Evolutionary conservation across 64 coral and sea anemone genomes (phyloP), one percentile per base, ranked within the genome.

Genomic region (Acropora tenuis): DNA sequence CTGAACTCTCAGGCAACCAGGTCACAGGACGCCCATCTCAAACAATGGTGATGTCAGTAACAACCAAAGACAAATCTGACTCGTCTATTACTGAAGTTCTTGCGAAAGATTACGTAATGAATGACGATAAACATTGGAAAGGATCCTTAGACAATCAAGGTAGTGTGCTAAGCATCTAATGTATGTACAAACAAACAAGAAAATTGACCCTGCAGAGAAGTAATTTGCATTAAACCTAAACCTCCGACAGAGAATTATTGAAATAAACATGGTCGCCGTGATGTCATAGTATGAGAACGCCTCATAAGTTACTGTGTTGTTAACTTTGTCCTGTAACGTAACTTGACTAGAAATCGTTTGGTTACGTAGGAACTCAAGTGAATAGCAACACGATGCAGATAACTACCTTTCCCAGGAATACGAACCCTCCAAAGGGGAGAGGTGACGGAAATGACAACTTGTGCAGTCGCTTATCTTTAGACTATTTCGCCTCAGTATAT

Each of bases 401-500:
- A 8, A 4, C 0, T 9, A 0, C 61, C 41, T 15, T 15, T 10
- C 60, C 63, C 1, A 46, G n/a, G 6, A 85, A 6, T 6, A 46
- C 6, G 10, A 71, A 17, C 44, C 11, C 30, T 81, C 52, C 79
- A 8, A 72, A 50, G 8, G 44, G 44, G 3, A 85, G 17, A 7
- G 7, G 65, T 47, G 7, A 17, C 5, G 12, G 3, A 84, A 67
- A 43, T 18, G 12, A 41, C 43, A 41, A 16, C 2, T 44, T 1
- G 8, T 72, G 46, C 16, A 7, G 61, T 40, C 63, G 44, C 0
- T 94, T 97, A 12, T 91, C 89, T 8, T 50, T 97, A 5, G 79
- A 89, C 0, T 53, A 91, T 86, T 88, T 97, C 67, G 95, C 95
- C 44, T 76, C 87, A 6, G 40, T 68, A 20, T 88, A 97, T 17